phyloP scores from a whole-genome alignment of 53 echinoderm and acorn worm species.

The Echinometra lucunter region DNA sequence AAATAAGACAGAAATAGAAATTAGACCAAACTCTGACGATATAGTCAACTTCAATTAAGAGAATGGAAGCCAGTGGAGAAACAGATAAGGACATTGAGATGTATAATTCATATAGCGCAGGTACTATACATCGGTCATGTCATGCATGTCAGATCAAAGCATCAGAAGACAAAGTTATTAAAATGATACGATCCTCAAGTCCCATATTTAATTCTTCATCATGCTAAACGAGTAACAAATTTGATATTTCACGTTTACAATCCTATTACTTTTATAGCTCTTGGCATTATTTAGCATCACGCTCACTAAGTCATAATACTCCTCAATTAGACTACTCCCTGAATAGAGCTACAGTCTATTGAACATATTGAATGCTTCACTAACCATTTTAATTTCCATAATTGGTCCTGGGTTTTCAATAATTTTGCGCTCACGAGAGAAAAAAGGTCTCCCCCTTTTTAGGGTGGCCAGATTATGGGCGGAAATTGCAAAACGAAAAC shows the following conservation, averaged over 20 bases:
- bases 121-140: not conserved
- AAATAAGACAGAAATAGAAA: too few relatives aligned
- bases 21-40: too few relatives aligned
- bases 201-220: not conserved
- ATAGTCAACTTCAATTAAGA: not conserved
- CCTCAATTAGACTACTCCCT: not conserved
- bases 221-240: not conserved
- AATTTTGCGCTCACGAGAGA: not conserved
- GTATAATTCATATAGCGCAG: too few relatives aligned
- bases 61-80: not conserved
- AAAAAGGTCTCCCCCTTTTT: not conserved
- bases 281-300: not conserved
- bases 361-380: conserved; percentile 12
- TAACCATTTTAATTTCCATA: conserved; percentile 33
- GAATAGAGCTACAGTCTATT: not conserved
- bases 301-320: not conserved
- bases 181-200: not conserved
- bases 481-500: not conserved
- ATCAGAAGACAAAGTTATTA: not conserved
- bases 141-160: not conserved
- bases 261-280: not conserved
- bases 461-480: not conserved
- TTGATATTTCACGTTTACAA: not conserved
- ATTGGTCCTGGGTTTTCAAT: not conserved
- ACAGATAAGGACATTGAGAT: not conserved